phyloP scores from a whole-genome alignment of 2,888 invertebrate species.

The Halocaridina rubra region DNA sequence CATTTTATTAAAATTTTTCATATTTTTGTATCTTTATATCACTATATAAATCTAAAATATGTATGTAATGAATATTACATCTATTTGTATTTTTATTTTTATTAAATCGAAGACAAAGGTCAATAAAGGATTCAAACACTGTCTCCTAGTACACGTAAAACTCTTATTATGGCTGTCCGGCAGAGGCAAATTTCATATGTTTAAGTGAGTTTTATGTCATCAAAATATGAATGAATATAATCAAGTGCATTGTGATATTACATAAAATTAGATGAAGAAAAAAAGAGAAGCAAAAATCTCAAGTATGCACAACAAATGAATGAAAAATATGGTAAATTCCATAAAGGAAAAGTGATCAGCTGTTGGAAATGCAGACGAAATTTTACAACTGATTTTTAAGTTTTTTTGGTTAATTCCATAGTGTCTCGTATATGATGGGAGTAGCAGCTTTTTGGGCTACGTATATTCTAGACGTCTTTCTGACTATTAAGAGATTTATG shows the following conservation, averaged over 20 bases:
- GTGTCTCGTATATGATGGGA: too few relatives aligned
- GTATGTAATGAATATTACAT: background rate
- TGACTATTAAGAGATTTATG: too few relatives aligned
- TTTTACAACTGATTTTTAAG: too few relatives aligned
- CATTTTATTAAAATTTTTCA: background rate
- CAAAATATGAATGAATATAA: background rate
- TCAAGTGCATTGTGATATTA: background rate
- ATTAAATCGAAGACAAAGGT: background rate
- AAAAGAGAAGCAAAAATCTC: too few relatives aligned
- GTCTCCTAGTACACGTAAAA: constrained; percentile 33
- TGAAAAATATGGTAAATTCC: background rate
- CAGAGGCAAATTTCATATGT: background rate
- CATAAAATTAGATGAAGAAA: background rate
- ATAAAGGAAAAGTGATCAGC: background rate
- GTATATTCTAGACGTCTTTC: too few relatives aligned
- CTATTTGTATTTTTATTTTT: background rate
- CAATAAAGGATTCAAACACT: background rate
- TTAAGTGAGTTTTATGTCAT: background rate
- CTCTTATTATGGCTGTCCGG: constrained; percentile 26
- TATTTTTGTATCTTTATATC: too few relatives aligned
- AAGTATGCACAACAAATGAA: background rate
- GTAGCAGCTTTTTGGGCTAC: too few relatives aligned
- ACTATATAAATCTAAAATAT: background rate
- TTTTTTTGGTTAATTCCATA: too few relatives aligned
- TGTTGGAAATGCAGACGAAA: constrained; percentile 26